Conservation (phyloP, 1,140 invertebrate species). For the Potamilus streckersoni region DNA sequence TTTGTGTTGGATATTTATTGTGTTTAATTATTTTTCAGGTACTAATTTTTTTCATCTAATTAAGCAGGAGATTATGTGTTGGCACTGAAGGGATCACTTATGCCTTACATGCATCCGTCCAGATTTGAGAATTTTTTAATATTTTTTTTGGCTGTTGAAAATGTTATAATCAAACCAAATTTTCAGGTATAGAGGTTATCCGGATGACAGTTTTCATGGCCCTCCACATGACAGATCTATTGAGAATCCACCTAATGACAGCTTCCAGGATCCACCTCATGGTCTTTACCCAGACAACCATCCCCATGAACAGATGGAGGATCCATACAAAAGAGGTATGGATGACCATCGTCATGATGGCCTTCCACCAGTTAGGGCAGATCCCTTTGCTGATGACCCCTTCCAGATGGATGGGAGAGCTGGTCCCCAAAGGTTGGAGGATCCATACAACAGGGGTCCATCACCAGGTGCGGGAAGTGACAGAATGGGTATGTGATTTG, state of each 20-base stretch:
- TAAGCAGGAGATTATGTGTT: no score
- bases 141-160: no score
- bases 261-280: conserved; percentile 16
- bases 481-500: conserved; percentile 72
- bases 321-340: conserved; percentile 28
- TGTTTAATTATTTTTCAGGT: no score
- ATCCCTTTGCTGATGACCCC: conserved; percentile 62
- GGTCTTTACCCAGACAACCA: conserved; percentile 17
- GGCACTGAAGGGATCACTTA: no score
- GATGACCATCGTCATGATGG: conserved; percentile 54
- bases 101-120: no score
- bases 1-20: no score
- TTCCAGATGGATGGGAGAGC: conserved; percentile 43
- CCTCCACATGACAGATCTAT: conserved; percentile 30
- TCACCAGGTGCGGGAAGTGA: conserved; percentile 75
- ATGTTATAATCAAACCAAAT: no score
- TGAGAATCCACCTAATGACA: conserved; percentile 25
- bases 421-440: conserved; percentile 26
- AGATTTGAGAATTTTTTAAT: no score
- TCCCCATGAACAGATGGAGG: conserved; percentile 32
- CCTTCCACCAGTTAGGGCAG: conserved; percentile 52
- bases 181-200: conserved; percentile 66
- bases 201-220: conserved; percentile 61
- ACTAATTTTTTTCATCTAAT: no score
- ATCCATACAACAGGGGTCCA: conserved; percentile 76